These are phyloP conservation scores for Neostethus bicornis DNA, from an alignment of 2,797 vertebrate species.

Conservation along the genomic window DNA sequence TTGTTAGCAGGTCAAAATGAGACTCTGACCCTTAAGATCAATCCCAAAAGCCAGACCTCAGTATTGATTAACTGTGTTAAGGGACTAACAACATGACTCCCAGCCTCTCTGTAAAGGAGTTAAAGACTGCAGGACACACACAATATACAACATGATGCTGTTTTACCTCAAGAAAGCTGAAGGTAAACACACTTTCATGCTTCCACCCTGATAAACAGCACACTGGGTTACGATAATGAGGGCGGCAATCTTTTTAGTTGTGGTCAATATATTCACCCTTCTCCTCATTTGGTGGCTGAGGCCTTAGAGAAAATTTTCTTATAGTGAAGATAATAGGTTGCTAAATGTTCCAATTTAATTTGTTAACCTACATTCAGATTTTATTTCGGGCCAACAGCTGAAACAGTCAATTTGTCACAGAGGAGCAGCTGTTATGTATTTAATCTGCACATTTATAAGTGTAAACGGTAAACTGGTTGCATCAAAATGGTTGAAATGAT, in stretches of 20 bases:
- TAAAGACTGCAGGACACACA: conserved; percentile 28
- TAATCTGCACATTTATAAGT: conserved; percentile 16
- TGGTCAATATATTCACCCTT: conserved; percentile 69
- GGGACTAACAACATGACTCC: conserved; percentile 43
- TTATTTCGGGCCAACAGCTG: conserved; percentile 42
- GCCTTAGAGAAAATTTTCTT: conserved; percentile 66
- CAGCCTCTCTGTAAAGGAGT: conserved; percentile 9
- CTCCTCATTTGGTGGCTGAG: conserved; percentile 54
- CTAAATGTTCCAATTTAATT: conserved; percentile 40
- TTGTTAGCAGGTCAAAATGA: conserved; percentile 59
- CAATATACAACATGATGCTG: conserved; percentile 37
- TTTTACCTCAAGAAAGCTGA: conserved; percentile 31
- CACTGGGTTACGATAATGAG: conserved; percentile 51
- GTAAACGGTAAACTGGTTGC: conserved; percentile 15
- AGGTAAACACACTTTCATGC: conserved; percentile 32
- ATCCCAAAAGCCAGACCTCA: conserved; percentile 53
- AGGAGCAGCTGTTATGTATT: conserved; percentile 35
- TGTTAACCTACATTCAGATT: conserved; percentile 61
- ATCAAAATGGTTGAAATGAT: conserved; percentile 22
- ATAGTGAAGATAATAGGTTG: conserved; percentile 40
- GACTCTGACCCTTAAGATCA: conserved; percentile 42
- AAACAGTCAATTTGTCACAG: conserved; percentile 47
- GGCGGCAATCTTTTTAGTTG: conserved; percentile 55
- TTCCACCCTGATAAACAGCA: conserved; percentile 43
- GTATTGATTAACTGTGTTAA: conserved; percentile 53